phyloP scores from a whole-genome alignment of 2,888 invertebrate genomes.

The Dolichomitus sp. region DNA sequence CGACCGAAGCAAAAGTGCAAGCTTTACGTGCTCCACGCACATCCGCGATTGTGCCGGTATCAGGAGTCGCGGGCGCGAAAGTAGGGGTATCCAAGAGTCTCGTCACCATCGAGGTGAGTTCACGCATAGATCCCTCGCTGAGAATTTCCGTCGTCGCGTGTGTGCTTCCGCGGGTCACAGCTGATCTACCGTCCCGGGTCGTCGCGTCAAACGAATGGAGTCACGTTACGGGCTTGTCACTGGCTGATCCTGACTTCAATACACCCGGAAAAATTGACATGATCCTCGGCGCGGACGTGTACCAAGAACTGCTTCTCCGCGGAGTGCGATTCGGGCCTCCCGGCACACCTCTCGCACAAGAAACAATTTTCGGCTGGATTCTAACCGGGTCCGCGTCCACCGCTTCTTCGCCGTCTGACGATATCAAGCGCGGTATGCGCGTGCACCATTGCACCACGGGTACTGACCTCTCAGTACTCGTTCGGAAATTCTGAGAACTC shows the following conservation, averaged over 20 bases:
- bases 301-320: background rate
- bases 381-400: background rate
- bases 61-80: conserved; percentile 9
- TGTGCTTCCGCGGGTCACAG: conserved; percentile 12
- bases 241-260: conserved; percentile 7
- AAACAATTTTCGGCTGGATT: conserved; percentile 1
- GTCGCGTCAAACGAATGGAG: background rate
- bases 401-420: too few species aligned
- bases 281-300: conserved; percentile 22
- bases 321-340: background rate
- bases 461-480: background rate
- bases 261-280: conserved; percentile 7
- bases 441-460: background rate
- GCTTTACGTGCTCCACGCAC: conserved; percentile 8
- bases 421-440: background rate
- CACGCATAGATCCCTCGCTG: background rate
- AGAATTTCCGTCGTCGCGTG: conserved; percentile 2
- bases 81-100: too few species aligned
- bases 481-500: conserved; percentile 8
- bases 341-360: conserved; percentile 12
- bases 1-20: background rate
- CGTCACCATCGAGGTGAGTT: too few species aligned
- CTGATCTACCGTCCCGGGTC: conserved; percentile 2
- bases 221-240: background rate
- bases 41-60: conserved; percentile 1